Conservation (phyloP, 2,113 vertebrate species). For the Rattus norvegicus region DNA sequence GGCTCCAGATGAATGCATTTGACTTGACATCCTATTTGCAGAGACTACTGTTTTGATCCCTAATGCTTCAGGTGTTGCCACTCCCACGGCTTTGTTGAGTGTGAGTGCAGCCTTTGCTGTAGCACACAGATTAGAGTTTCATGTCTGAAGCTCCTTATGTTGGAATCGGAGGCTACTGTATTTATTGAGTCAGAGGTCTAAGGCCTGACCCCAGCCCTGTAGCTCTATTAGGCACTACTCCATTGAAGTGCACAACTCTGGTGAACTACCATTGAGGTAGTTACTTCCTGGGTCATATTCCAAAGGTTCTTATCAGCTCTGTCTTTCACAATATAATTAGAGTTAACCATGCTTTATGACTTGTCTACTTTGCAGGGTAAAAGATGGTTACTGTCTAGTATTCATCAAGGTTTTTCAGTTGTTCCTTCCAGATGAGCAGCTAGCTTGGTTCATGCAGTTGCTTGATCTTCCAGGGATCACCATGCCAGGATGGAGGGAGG, state of each 20-base stretch:
- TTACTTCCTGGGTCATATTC: background rate
- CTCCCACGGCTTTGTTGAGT: too few species aligned
- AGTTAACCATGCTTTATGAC: too few species aligned
- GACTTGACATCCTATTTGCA: background rate
- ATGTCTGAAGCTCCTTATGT: background rate
- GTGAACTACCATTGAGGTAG: background rate
- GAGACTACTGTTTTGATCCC: background rate
- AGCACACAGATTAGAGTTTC: background rate
- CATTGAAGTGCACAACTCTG: background rate
- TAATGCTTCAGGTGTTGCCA: too few species aligned
- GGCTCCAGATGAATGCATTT: background rate
- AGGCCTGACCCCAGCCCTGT: background rate
- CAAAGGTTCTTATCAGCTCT: background rate
- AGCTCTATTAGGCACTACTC: background rate
- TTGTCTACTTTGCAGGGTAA: background rate
- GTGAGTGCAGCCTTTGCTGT: too few species aligned
- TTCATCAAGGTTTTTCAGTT: background rate
- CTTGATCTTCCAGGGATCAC: background rate
- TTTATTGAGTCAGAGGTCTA: background rate
- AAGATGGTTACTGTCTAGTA: too few species aligned
- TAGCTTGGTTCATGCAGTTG: background rate
- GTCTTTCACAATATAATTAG: background rate
- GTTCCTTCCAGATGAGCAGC: too few species aligned
- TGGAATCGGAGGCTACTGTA: background rate
- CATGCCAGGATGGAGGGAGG: background rate